Conservation (phyloP, 2,113 vertebrate species). For the Notothenia coriiceps region DNA sequence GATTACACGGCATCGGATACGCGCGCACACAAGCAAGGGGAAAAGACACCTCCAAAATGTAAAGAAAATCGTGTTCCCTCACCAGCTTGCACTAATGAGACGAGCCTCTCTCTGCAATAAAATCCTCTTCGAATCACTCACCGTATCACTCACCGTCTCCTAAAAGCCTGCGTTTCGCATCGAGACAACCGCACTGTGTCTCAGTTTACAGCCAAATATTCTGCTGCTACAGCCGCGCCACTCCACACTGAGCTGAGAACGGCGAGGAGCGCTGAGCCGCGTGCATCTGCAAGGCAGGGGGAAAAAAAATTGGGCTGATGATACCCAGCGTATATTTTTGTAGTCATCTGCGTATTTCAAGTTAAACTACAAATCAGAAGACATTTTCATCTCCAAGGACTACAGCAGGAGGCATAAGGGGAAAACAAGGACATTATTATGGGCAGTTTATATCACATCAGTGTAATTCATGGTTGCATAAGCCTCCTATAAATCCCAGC, state of each 20-base stretch:
- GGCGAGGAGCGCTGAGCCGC: slow-evolving; percentile 72
- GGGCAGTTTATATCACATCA: slow-evolving; percentile 33
- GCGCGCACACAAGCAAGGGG: slow-evolving; percentile 37
- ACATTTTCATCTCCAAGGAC: slow-evolving; percentile 65
- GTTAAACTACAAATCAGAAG: slow-evolving; percentile 78
- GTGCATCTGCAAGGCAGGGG: slow-evolving; percentile 75
- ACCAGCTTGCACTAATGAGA: slow-evolving; percentile 67
- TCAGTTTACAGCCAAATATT: slow-evolving; percentile 74
- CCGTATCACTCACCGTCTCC: slow-evolving; percentile 76
- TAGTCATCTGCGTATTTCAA: slow-evolving; percentile 78
- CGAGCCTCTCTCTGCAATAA: slow-evolving; percentile 54
- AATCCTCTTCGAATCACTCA: slow-evolving; percentile 71
- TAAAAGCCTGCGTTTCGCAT: slow-evolving; percentile 78
- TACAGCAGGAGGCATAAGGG: slow-evolving; percentile 15
- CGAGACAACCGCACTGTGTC: slow-evolving; percentile 65
- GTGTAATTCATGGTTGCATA: slow-evolving; percentile 40
- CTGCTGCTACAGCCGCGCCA: slow-evolving; percentile 74
- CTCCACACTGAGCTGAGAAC: slow-evolving; percentile 75
- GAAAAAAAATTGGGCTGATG: slow-evolving; percentile 52
- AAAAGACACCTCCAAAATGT: slow-evolving; percentile 45
- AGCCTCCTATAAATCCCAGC: slow-evolving; percentile 32
- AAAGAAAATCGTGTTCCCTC: slow-evolving; percentile 62
- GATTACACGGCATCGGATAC: slow-evolving; percentile 33
- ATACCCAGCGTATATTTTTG: slow-evolving; percentile 73
- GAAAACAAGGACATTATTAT: slow-evolving; percentile 34